A percentile compares a stretch with the other conserved stretches of the same genome.
Conservation (phyloP, 1,140 invertebrate species). For the Brachionus sp. region DNA sequence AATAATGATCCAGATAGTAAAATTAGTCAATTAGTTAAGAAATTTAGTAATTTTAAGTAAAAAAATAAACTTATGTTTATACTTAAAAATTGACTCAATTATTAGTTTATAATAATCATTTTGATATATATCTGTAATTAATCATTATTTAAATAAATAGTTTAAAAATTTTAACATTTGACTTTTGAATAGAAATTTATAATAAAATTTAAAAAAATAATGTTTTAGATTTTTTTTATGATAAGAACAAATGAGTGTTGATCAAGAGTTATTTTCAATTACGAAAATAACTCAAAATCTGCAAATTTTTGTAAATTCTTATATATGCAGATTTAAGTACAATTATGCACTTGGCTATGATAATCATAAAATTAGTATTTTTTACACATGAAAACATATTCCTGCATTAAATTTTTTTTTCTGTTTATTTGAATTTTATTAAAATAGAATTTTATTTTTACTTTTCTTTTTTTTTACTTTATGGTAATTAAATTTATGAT, state of each 20-base stretch:
- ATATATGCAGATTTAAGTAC: too few species aligned
- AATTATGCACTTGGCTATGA: too few species aligned
- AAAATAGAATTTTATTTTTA: neutral
- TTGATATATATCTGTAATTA: neutral
- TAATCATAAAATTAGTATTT: too few species aligned
- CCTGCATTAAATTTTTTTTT: neutral
- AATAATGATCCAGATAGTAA: slow-evolving; percentile 15
- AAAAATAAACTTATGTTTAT: neutral
- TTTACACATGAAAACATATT: too few species aligned
- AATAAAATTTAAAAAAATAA: too few species aligned
- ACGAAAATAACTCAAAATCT: too few species aligned
- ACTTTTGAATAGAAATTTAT: neutral
- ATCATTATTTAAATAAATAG: neutral
- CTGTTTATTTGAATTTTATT: neutral
- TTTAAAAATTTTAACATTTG: neutral
- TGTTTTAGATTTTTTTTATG: too few species aligned
- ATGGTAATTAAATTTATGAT: too few species aligned
- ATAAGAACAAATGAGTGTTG: too few species aligned
- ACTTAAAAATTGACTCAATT: neutral
- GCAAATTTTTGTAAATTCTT: too few species aligned
- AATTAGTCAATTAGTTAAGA: neutral
- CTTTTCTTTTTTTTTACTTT: too few species aligned
- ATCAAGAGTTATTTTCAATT: too few species aligned
- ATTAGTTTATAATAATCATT: neutral
- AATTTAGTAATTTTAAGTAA: slow-evolving; percentile 16